A percentile compares a stretch with the other conserved stretches of the same genome.
Evolutionary conservation across 2,888 invertebrate genomes (phyloP).

Genomic region (Nasonia oneida): DNA sequence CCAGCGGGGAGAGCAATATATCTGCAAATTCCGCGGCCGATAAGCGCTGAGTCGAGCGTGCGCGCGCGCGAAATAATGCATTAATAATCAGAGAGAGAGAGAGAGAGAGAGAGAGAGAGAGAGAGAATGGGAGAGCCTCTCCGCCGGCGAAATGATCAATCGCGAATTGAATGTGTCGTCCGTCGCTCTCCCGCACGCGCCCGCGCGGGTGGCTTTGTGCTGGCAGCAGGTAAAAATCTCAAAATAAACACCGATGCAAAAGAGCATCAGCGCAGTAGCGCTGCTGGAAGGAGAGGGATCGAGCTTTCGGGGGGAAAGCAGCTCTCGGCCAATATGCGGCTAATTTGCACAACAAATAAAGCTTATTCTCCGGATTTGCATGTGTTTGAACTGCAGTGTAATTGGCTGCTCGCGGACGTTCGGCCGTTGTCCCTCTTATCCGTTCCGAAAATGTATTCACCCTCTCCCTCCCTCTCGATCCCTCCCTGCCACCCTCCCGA

Average conservation of each 20-base stretch:
- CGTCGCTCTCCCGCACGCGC: slow-evolving; percentile 13
- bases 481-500: neutral
- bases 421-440: slow-evolving; percentile 58
- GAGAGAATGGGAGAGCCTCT: slow-evolving; percentile 6
- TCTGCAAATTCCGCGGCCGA: slow-evolving; percentile 56
- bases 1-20: slow-evolving; percentile 37
- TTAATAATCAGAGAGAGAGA: slow-evolving; percentile 58
- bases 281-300: neutral
- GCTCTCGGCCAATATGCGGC: slow-evolving; percentile 78
- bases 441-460: slow-evolving; percentile 56
- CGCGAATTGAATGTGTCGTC: slow-evolving; percentile 58
- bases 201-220: slow-evolving; percentile 1
- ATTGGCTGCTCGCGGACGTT: slow-evolving; percentile 73
- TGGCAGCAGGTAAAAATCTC: slow-evolving; percentile 44
- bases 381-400: slow-evolving; percentile 79
- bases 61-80: slow-evolving; percentile 60
- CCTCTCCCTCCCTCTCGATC: slow-evolving; percentile 39
- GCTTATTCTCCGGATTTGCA: slow-evolving; percentile 79
- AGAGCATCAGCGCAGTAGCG: slow-evolving; percentile 58
- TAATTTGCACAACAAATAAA: slow-evolving; percentile 80
- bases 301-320: slow-evolving; percentile 68
- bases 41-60: slow-evolving; percentile 52
- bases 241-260: slow-evolving; percentile 49
- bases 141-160: slow-evolving; percentile 55
- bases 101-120: too few species aligned